Percentiles rank a stretch among this genome's conserved stretches.
Conservation (phyloP, 2,113 vertebrate species). For the Megaleporinus macrocephalus region DNA sequence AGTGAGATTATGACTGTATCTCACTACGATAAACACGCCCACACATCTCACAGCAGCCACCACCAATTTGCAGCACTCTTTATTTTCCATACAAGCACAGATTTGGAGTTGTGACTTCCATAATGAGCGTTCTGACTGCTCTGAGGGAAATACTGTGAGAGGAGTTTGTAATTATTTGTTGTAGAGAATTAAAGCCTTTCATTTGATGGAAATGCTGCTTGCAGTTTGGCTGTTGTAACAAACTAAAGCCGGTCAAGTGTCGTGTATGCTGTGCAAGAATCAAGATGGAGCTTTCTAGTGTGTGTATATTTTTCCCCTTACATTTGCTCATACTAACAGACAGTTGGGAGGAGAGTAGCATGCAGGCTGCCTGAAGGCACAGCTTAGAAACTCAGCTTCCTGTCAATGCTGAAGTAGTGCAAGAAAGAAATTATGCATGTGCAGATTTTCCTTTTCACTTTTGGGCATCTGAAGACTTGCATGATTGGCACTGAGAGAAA, state of each 20-base stretch:
- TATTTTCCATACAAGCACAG: constrained; percentile 2
- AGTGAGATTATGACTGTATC: not conserved
- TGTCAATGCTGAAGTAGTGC: not conserved
- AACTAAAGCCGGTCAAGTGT: not conserved
- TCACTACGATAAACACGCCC: constrained; percentile 3
- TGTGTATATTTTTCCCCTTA: not conserved
- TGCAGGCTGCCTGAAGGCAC: not conserved
- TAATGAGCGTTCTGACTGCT: constrained; percentile 10
- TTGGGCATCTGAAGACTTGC: not conserved
- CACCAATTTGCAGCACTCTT: not conserved
- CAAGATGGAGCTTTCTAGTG: too few relatives aligned
- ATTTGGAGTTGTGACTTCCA: constrained; percentile 7
- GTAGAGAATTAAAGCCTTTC: not conserved
- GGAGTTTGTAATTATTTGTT: not conserved
- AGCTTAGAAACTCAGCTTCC: not conserved
- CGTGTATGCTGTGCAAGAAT: too few relatives aligned
- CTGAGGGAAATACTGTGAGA: not conserved
- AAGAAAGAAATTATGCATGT: not conserved
- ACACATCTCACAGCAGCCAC: not conserved
- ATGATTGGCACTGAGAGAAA: not conserved
- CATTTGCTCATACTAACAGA: not conserved
- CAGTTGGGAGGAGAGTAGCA: not conserved
- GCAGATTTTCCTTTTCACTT: constrained; percentile 13
- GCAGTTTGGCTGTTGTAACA: not conserved
- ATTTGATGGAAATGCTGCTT: not conserved